Base-by-base conservation (phyloP, 2,888 invertebrate species). In the Drosophila trichaetosa region DNA sequence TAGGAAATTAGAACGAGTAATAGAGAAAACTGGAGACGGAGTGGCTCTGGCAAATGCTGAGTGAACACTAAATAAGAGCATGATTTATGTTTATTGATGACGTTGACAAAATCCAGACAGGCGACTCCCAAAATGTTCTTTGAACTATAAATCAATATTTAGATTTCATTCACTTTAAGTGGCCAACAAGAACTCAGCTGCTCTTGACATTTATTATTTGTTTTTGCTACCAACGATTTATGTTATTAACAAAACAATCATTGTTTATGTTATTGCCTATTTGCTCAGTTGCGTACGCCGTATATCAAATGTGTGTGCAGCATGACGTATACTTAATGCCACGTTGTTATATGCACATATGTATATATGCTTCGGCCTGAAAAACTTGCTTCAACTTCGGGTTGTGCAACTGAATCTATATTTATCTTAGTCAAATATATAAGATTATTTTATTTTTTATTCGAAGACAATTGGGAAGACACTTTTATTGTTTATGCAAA, bases 61-160 rank as follows among this genome's bases (percentile, higher is more conserved):
- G 51, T 6, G 29, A 29, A 49, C 7, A 16, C 4, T 29, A 58
- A 66, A 69, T 69, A 56, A 68, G 49, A 69, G 69, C 59, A 76
- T 82, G 79, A 82, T 82, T 81, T 82, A 82, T 79, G 81, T 74
- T 70, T 79, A 82, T 76, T 76, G 81, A 81, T 79, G 79, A 72
- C 74, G 81, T 76, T 81, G 79, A 71, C 81, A 76, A 72, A 79
- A 81, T 74, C 59, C 52, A 68, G 31, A 13, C 36, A 42, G 64
- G 16, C 66, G 11, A 53, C 29, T 46, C 36, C 49, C 21, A 54
- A 29, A 31, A 34, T 61, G 27, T 60, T 49, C 34, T 31, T 27
- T 24, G 21, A 40, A 48, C 54, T 69, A 73, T 79, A 79, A 80
- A 80, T 80, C 69, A 80, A 76, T 76, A 79, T 79, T 73, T 73